A percentile compares a stretch with the other conserved stretches of the same genome.
Evolutionary conservation across 2,888 invertebrate genomes (phyloP).

Genomic region (Calameuta pallipes): DNA sequence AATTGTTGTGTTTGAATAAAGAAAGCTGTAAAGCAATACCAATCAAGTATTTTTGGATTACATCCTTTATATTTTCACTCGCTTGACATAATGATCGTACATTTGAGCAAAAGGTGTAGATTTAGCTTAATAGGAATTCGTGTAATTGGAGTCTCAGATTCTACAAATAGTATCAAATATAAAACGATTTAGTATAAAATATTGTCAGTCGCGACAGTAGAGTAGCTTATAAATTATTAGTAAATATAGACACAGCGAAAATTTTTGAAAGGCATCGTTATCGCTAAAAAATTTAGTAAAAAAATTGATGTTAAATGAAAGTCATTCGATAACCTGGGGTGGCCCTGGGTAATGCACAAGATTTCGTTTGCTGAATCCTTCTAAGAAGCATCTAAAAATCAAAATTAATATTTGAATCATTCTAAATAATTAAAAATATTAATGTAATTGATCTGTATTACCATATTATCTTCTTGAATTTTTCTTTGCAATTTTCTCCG

Average conservation of each 20-base stretch:
- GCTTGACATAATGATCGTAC: background rate
- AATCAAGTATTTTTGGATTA: background rate
- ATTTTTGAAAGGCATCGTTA: background rate
- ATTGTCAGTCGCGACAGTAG: background rate
- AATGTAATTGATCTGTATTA: conserved; percentile 41
- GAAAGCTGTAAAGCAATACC: conserved; percentile 12
- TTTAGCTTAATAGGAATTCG: background rate
- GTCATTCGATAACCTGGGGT: conserved; percentile 47
- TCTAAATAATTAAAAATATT: conserved; percentile 2
- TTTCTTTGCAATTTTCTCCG: conserved; percentile 66
- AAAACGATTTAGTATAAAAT: background rate
- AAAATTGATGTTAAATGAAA: background rate
- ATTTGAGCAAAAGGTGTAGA: background rate
- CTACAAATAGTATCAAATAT: background rate
- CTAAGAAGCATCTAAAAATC: conserved; percentile 50
- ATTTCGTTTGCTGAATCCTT: conserved; percentile 53
- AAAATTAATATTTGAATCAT: background rate
- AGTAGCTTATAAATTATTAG: background rate
- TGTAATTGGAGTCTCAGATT: background rate
- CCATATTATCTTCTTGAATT: conserved; percentile 69
- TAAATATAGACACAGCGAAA: background rate
- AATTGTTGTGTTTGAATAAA: conserved; percentile 52
- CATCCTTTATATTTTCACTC: background rate
- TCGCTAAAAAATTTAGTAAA: background rate
- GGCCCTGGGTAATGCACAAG: conserved; percentile 42